These are phyloP conservation scores for Loripinus fragilis DNA, from an alignment of 2,888 invertebrate genomes.

Conservation along the genomic window DNA sequence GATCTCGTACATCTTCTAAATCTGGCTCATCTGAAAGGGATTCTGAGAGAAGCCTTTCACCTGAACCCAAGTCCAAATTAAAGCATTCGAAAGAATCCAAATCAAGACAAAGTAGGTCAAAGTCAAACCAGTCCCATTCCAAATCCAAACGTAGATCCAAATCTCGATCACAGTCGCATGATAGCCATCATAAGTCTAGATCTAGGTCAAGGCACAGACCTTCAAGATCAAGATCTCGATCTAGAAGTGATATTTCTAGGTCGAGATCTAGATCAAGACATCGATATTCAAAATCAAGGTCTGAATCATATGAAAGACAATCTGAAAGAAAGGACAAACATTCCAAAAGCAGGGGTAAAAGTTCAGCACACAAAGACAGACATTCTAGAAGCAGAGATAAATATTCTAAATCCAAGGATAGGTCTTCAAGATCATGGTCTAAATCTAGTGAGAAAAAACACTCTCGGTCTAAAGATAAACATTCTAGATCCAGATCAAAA, in stretches of 20 bases:
- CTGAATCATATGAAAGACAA: conserved; percentile 17
- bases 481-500: neutral
- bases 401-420: neutral
- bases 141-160: conserved; percentile 13
- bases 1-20: neutral
- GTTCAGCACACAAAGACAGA: conserved; percentile 18
- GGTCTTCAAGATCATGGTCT: neutral
- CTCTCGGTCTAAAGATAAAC: conserved; percentile 2
- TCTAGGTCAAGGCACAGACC: neutral
- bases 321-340: conserved; percentile 14
- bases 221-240: conserved; percentile 21
- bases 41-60: conserved; percentile 11
- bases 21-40: conserved; percentile 27
- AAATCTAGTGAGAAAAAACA: neutral
- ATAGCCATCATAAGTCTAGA: neutral
- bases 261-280: conserved; percentile 11
- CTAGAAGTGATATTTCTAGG: conserved; percentile 3
- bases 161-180: neutral
- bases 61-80: conserved; percentile 34
- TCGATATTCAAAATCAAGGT: conserved; percentile 20
- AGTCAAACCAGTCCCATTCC: neutral
- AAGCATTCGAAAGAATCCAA: conserved; percentile 10
- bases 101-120: neutral
- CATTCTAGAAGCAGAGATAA: neutral
- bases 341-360: conserved; percentile 1